These are phyloP conservation scores for Oreochromis tanganicae DNA, from an alignment of 2,113 vertebrate genomes.

Conservation along the genomic window DNA sequence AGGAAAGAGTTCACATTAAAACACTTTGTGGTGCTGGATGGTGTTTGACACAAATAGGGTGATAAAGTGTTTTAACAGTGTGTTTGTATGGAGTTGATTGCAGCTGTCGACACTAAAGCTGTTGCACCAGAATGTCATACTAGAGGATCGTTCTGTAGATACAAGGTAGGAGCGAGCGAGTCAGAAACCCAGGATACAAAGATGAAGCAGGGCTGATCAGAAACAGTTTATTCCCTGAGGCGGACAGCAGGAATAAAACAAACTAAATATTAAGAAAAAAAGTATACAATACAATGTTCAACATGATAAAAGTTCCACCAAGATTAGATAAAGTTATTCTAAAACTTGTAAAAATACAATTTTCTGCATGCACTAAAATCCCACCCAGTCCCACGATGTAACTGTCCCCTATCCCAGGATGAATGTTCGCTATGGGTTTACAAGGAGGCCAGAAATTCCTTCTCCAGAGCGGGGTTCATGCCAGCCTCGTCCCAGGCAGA, in stretches of 20 bases:
- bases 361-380: not conserved
- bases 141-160: not conserved
- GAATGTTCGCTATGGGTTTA: rapidly evolving
- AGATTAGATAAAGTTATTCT: not conserved
- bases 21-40: not conserved
- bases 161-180: not conserved
- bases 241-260: not conserved
- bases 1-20: not conserved
- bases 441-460: not conserved
- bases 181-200: not conserved
- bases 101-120: rapidly evolving
- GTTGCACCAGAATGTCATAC: not conserved
- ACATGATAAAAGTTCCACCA: not conserved
- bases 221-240: rapidly evolving
- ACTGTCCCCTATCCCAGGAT: not conserved
- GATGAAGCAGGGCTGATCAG: not conserved
- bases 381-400: not conserved
- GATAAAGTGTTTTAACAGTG: too few relatives aligned
- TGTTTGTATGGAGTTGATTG: not conserved
- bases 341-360: rapidly evolving
- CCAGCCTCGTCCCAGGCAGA: rapidly evolving
- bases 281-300: not conserved
- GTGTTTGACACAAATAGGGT: not conserved
- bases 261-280: not conserved
- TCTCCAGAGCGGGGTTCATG: not conserved